phyloP scores from a whole-genome alignment of 1,140 invertebrate species.

The Drosophila carrolli region DNA sequence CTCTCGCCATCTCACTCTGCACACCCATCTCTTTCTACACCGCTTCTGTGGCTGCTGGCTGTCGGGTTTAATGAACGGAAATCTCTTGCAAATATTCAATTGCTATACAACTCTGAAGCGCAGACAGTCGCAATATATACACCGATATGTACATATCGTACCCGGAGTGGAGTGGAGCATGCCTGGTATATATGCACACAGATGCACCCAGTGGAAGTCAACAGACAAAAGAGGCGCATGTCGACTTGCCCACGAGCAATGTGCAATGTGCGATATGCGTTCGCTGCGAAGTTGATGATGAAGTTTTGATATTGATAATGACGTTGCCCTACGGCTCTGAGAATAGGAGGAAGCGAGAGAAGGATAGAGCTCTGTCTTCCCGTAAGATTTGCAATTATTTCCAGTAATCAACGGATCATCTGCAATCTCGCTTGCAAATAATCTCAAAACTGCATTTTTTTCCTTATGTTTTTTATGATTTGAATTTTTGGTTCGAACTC shows the following conservation, averaged over 20 bases:
- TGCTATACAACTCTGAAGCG: slow-evolving; percentile 76
- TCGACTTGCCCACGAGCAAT: slow-evolving; percentile 51
- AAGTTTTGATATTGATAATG: slow-evolving; percentile 63
- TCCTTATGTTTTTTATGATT: not conserved
- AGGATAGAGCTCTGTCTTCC: slow-evolving; percentile 21
- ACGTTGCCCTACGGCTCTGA: slow-evolving; percentile 61
- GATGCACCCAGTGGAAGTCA: slow-evolving; percentile 56
- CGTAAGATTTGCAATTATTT: slow-evolving; percentile 61
- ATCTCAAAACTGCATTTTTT: not conserved
- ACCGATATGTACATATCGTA: slow-evolving; percentile 43
- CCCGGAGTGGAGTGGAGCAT: slow-evolving; percentile 22
- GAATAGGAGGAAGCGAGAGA: not conserved
- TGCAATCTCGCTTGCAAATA: slow-evolving; percentile 20
- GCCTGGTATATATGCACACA: slow-evolving; percentile 33
- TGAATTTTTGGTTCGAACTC: too few relatives aligned
- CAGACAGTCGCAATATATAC: slow-evolving; percentile 57
- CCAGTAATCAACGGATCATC: slow-evolving; percentile 61
- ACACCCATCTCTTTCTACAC: slow-evolving; percentile 3
- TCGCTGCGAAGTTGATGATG: slow-evolving; percentile 45
- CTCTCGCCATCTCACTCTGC: slow-evolving; percentile 1
- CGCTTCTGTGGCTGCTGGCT: slow-evolving; percentile 37
- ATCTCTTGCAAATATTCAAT: slow-evolving; percentile 84
- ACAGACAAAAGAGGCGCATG: slow-evolving; percentile 72
- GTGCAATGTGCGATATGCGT: slow-evolving; percentile 53
- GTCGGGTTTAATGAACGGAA: slow-evolving; percentile 83